A percentile compares a stretch with the other conserved stretches of the same genome.
phyloP scores from a whole-genome alignment of 2,797 vertebrate genomes.

The Myripristis murdjan region DNA sequence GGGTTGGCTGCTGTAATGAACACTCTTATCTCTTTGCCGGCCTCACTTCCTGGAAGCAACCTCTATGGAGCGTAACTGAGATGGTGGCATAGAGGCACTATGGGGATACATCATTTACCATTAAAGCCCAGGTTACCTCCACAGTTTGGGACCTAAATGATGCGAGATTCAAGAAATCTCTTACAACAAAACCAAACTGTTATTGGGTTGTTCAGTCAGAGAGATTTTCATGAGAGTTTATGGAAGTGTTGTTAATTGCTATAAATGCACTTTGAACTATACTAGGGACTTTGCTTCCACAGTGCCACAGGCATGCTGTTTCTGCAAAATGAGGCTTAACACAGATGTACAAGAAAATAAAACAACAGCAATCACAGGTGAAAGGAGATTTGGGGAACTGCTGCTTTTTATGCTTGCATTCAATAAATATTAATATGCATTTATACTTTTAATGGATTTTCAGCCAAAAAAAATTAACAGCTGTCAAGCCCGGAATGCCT shows the following conservation, averaged over 20 bases:
- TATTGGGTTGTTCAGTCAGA: neutral
- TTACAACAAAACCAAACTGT: too few relatives aligned
- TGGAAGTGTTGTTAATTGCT: slow-evolving; percentile 17
- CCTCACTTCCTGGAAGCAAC: slow-evolving; percentile 49
- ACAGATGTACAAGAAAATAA: neutral
- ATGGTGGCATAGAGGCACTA: slow-evolving; percentile 7
- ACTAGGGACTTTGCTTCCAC: slow-evolving; percentile 7
- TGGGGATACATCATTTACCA: slow-evolving; percentile 36
- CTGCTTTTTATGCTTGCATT: neutral
- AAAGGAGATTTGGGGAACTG: neutral
- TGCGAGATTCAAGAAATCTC: slow-evolving; percentile 6
- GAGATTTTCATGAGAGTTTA: slow-evolving; percentile 11
- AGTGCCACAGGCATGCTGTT: neutral
- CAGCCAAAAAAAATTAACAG: neutral
- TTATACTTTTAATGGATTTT: neutral
- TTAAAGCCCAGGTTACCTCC: too few relatives aligned
- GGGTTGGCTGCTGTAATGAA: slow-evolving; percentile 43
- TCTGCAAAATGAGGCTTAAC: slow-evolving; percentile 21
- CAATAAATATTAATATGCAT: neutral
- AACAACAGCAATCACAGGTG: neutral
- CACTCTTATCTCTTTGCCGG: slow-evolving; percentile 37
- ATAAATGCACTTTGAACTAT: slow-evolving; percentile 31
- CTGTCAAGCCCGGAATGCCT: neutral
- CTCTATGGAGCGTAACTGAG: slow-evolving; percentile 46
- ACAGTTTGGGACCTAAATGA: neutral